These are phyloP conservation scores for Temnothorax nylanderi DNA, from an alignment of 1,140 invertebrate genomes.

Conservation along the genomic window DNA sequence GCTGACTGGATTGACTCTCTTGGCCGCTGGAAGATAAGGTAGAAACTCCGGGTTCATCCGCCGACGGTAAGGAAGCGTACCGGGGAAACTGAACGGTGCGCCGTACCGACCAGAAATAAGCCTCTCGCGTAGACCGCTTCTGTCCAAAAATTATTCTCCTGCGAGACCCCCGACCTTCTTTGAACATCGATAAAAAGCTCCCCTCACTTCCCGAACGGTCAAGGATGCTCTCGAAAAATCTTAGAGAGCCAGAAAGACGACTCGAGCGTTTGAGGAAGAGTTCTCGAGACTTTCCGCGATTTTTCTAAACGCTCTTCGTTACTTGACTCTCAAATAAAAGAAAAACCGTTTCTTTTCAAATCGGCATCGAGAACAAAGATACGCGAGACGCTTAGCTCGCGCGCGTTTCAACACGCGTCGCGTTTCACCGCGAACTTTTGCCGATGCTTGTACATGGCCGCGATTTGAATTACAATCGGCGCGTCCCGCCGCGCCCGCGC, in stretches of 20 bases:
- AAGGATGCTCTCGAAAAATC: not conserved
- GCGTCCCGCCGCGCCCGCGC: conserved; percentile 56
- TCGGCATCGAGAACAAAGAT: not conserved
- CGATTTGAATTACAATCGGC: conserved; percentile 74
- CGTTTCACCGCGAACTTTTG: conserved; percentile 42
- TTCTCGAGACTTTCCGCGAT: not conserved
- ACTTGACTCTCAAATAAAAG: not conserved
- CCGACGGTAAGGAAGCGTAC: conserved; percentile 74
- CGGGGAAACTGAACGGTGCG: conserved; percentile 48
- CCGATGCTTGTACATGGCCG: conserved; percentile 63
- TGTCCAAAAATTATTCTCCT: conserved; percentile 1
- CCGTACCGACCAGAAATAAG: conserved; percentile 61
- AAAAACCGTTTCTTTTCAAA: not conserved
- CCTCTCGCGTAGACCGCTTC: not conserved
- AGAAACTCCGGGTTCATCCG: conserved; percentile 65
- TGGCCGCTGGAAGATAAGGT: conserved; percentile 76
- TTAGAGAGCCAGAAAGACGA: not conserved
- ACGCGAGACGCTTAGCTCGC: not conserved
- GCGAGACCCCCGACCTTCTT: not conserved
- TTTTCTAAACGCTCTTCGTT: not conserved
- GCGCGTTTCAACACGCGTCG: not conserved
- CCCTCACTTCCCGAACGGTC: not conserved
- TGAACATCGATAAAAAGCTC: not conserved
- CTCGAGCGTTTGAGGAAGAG: not conserved
- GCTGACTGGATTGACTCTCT: conserved; percentile 54